These are phyloP conservation scores for Pterobdella sp. DNA, from an alignment of 2,888 invertebrate genomes.

Conservation along the genomic window DNA sequence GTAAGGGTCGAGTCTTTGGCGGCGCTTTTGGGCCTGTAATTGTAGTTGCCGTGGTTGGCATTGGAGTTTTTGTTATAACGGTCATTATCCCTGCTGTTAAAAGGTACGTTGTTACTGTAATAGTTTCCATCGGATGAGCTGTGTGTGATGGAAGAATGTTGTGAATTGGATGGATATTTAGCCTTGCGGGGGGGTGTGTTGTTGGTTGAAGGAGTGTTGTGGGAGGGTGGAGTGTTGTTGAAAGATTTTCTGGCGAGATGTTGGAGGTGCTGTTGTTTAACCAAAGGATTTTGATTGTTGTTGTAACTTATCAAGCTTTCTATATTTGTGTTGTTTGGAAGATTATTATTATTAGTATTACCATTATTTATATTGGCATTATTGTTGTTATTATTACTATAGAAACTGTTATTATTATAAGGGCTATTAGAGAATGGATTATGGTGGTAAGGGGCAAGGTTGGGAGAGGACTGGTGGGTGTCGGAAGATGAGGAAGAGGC, in stretches of 20 bases:
- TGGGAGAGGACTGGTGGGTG: slow-evolving; percentile 6
- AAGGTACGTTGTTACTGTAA: neutral
- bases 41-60: neutral
- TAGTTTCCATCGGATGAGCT: neutral
- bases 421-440: slow-evolving; percentile 4
- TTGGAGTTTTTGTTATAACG: neutral
- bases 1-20: neutral
- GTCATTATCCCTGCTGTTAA: neutral
- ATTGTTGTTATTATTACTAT: neutral
- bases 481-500: neutral
- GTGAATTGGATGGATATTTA: neutral
- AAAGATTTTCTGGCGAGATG: neutral
- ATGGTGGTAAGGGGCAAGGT: neutral
- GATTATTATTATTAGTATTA: neutral
- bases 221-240: neutral
- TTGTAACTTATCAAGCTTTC: neutral
- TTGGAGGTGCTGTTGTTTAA: neutral
- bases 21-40: neutral
- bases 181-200: no score
- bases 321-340: neutral
- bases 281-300: slow-evolving; percentile 9
- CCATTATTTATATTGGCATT: neutral
- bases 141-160: neutral
- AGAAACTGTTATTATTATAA: neutral
- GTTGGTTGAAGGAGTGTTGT: neutral